phyloP scores from a whole-genome alignment of 1,140 invertebrate species.

The Drosophila ercepeae region DNA sequence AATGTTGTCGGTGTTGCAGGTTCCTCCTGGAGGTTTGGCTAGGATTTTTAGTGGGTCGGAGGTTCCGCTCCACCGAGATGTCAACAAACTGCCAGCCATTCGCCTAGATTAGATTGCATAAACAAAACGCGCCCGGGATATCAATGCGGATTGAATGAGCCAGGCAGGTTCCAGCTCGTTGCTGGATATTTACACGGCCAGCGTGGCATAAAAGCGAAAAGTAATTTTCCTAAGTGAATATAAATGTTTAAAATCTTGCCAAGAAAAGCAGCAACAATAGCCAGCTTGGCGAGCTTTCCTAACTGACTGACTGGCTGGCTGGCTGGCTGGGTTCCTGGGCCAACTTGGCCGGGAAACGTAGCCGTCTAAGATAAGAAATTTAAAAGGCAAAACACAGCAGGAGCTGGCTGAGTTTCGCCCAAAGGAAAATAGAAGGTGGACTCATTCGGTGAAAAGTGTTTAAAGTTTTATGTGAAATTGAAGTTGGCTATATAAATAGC shows the following conservation, averaged over 20 bases:
- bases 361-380: constrained; percentile 61
- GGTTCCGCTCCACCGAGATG: constrained; percentile 51
- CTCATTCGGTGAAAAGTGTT: constrained; percentile 66
- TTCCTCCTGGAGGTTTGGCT: too few species aligned
- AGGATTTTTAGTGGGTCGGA: neutral
- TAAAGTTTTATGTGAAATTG: constrained; percentile 77
- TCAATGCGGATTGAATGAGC: constrained; percentile 48
- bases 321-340: neutral
- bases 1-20: constrained; percentile 5
- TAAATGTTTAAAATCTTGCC: constrained; percentile 75
- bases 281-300: constrained; percentile 5
- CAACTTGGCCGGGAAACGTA: constrained; percentile 12
- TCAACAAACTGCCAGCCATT: constrained; percentile 49
- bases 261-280: constrained; percentile 31
- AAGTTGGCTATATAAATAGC: constrained; percentile 64
- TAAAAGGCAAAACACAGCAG: constrained; percentile 55
- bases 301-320: neutral
- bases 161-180: constrained; percentile 58
- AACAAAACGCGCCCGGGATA: constrained; percentile 51
- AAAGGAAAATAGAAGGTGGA: constrained; percentile 9
- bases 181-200: constrained; percentile 67
- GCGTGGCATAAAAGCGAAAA: constrained; percentile 74
- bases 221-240: constrained; percentile 82
- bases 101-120: constrained; percentile 68
- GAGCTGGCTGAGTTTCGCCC: neutral